Evolutionary conservation across 2,113 vertebrate species (phyloP).

Genomic region (Neolamprologus longior): DNA sequence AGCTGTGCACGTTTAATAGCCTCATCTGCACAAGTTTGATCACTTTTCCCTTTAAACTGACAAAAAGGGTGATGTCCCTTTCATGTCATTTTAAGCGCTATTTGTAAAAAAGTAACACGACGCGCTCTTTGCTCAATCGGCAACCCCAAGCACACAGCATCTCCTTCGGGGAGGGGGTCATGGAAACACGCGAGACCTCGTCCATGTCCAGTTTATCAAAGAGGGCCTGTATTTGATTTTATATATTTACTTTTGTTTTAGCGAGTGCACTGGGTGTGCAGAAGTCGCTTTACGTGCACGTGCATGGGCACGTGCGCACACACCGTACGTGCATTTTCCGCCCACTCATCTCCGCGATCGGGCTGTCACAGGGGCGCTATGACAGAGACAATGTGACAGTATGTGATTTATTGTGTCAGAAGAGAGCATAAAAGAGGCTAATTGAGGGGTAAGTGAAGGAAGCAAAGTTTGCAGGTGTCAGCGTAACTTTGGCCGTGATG

Average conservation of each 20-base stretch:
- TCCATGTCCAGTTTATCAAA: slow-evolving; percentile 35
- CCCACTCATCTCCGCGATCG: slow-evolving; percentile 31
- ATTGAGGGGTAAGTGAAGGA: slow-evolving; percentile 51
- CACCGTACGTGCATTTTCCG: background rate
- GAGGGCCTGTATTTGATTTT: background rate
- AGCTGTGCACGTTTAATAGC: background rate
- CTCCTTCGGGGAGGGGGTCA: background rate
- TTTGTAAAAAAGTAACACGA: background rate
- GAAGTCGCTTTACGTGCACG: background rate
- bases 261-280: background rate
- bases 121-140: background rate
- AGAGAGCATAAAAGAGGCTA: slow-evolving; percentile 34
- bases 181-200: slow-evolving; percentile 21
- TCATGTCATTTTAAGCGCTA: background rate
- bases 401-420: slow-evolving; percentile 56
- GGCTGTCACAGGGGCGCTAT: slow-evolving; percentile 17
- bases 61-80: background rate
- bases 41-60: background rate
- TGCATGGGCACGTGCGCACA: background rate
- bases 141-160: background rate
- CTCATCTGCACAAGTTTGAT: background rate
- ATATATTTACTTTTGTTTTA: background rate
- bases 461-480: slow-evolving; percentile 62
- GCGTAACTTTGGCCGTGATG: slow-evolving; percentile 57
- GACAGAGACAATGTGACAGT: slow-evolving; percentile 46